These are phyloP conservation scores for Tetheella fluctuosa DNA, from an alignment of 2,888 invertebrate species.

Conservation along the genomic window DNA sequence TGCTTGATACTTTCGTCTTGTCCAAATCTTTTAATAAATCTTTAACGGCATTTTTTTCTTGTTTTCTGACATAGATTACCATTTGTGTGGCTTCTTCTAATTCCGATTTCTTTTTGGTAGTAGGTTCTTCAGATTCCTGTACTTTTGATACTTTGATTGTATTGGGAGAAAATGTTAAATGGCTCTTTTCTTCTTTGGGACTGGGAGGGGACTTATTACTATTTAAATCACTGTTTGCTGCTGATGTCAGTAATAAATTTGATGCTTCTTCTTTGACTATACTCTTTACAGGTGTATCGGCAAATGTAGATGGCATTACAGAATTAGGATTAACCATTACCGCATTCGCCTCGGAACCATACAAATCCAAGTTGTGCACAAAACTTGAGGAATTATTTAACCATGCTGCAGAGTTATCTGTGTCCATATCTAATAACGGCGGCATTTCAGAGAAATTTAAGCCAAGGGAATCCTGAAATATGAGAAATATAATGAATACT, in stretches of 20 bases:
- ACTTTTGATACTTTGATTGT: slow-evolving; percentile 86
- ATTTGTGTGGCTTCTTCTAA: slow-evolving; percentile 80
- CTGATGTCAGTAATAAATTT: slow-evolving; percentile 75
- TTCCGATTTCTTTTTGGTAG: slow-evolving; percentile 46
- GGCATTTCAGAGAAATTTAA: slow-evolving; percentile 86
- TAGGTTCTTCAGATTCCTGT: slow-evolving; percentile 61
- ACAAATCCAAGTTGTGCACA: slow-evolving; percentile 87
- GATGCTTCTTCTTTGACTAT: slow-evolving; percentile 79
- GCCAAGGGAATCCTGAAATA: slow-evolving; percentile 83
- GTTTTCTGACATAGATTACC: slow-evolving; percentile 77
- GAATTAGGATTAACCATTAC: slow-evolving; percentile 96
- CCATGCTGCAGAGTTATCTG: slow-evolving; percentile 85
- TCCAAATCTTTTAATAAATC: slow-evolving; percentile 86
- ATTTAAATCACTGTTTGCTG: slow-evolving; percentile 59
- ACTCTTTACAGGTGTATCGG: slow-evolving; percentile 77
- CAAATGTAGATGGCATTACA: slow-evolving; percentile 91
- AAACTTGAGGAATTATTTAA: slow-evolving; percentile 86
- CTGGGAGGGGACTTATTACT: slow-evolving; percentile 81
- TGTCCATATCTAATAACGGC: slow-evolving; percentile 87
- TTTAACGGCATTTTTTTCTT: slow-evolving; percentile 85
- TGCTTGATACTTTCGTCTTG: slow-evolving; percentile 60
- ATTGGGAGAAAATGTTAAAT: slow-evolving; percentile 88
- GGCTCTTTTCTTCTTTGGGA: slow-evolving; percentile 87
- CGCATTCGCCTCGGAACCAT: slow-evolving; percentile 88
- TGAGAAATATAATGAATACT: no score